Evolutionary conservation across 2,113 vertebrate species (phyloP).

Genomic region (Dendrocopos noguchii): DNA sequence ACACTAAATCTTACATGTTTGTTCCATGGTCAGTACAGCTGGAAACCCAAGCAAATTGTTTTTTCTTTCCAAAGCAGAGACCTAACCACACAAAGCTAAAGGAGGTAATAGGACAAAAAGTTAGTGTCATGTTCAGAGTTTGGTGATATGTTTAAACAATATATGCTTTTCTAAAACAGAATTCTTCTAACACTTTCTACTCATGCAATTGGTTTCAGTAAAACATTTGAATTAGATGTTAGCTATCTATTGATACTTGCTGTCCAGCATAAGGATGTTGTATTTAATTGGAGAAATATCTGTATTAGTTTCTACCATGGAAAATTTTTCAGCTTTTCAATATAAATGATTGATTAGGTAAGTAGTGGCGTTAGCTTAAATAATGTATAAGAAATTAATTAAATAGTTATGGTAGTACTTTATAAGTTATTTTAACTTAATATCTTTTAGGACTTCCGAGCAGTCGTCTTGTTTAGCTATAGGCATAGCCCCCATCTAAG

Average conservation of each 20-base stretch:
- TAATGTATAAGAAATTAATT: constrained; percentile 55
- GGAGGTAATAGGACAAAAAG: constrained; percentile 17
- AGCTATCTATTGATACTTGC: constrained; percentile 66
- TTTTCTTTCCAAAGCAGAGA: neutral
- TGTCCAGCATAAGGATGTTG: constrained; percentile 61
- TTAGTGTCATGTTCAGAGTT: constrained; percentile 83
- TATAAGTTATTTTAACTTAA: constrained; percentile 5
- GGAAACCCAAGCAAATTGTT: constrained; percentile 19
- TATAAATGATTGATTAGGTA: constrained; percentile 83
- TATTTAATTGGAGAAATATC: constrained; percentile 72
- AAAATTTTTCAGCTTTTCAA: constrained; percentile 75
- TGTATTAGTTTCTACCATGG: constrained; percentile 73
- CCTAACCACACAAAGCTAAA: constrained; percentile 10
- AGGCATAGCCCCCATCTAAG: constrained; percentile 30
- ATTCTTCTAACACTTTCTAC: constrained; percentile 76
- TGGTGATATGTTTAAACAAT: constrained; percentile 84
- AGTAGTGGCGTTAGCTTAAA: constrained; percentile 77
- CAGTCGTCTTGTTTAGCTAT: constrained; percentile 20
- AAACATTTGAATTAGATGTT: constrained; percentile 51
- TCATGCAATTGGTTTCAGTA: constrained; percentile 69
- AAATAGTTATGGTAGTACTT: constrained; percentile 62
- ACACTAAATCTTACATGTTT: neutral
- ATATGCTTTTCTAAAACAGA: constrained; percentile 87
- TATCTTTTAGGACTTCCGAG: constrained; percentile 30
- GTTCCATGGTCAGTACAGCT: neutral